Percentiles rank a stretch among this genome's conserved stretches.
Evolutionary conservation across 2,113 vertebrate genomes (phyloP).

Genomic region (Catagonus wagneri): DNA sequence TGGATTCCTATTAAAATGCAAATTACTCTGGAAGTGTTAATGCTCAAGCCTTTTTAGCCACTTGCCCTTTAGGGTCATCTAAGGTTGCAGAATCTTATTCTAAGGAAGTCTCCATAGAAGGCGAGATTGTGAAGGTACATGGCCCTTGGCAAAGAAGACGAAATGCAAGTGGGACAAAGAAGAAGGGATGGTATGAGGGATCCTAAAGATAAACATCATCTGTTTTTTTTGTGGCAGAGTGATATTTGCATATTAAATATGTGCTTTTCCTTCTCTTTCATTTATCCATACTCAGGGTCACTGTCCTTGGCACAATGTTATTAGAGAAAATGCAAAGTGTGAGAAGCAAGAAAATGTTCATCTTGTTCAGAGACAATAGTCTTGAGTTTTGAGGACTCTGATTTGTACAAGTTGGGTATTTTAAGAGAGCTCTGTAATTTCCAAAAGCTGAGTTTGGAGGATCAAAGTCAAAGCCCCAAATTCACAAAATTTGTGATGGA

Average conservation of each 20-base stretch:
- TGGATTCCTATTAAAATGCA: constrained; percentile 12
- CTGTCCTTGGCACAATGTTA: neutral
- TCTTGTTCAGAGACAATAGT: neutral
- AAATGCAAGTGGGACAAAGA: neutral
- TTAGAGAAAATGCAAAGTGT: neutral
- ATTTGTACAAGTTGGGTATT: neutral
- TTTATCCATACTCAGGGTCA: neutral
- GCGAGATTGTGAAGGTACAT: neutral
- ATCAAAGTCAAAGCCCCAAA: neutral
- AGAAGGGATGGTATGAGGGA: neutral
- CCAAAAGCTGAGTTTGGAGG: neutral
- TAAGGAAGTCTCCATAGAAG: neutral
- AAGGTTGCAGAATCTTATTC: neutral
- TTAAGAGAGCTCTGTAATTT: constrained; percentile 20
- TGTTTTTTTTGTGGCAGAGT: neutral
- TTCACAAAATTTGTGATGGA: neutral
- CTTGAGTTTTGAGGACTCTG: neutral
- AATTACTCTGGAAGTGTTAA: neutral
- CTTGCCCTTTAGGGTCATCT: neutral
- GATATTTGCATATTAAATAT: neutral
- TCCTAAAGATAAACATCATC: neutral
- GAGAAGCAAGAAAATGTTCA: neutral
- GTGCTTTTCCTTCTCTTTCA: neutral
- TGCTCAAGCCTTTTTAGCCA: neutral
- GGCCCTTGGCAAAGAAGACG: neutral